These are phyloP conservation scores for Drosophila fuyamai DNA, from an alignment of 1,140 invertebrate species.

Conservation along the genomic window DNA sequence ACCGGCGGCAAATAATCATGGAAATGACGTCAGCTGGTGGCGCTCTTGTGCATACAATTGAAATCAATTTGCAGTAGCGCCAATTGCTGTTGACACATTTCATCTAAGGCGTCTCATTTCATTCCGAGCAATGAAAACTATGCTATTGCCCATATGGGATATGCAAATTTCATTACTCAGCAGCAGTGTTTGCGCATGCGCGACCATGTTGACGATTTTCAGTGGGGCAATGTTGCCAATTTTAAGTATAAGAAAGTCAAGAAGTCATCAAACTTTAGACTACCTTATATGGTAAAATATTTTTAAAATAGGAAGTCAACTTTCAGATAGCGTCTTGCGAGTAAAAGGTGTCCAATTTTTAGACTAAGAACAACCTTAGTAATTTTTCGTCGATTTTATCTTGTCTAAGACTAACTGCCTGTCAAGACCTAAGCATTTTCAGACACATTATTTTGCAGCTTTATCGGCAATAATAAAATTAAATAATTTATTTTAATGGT, in stretches of 20 bases:
- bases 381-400: slow-evolving; percentile 36
- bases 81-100: slow-evolving; percentile 77
- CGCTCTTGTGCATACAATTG: slow-evolving; percentile 66
- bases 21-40: slow-evolving; percentile 65
- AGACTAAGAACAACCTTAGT: slow-evolving; percentile 12
- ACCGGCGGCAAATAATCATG: slow-evolving; percentile 16
- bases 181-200: slow-evolving; percentile 30
- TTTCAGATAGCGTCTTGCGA: slow-evolving; percentile 4
- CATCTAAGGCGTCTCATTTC: slow-evolving; percentile 55
- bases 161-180: slow-evolving; percentile 58
- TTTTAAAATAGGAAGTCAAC: slow-evolving; percentile 18
- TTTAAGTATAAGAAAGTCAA: slow-evolving; percentile 9
- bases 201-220: slow-evolving; percentile 16
- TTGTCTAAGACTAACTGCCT: slow-evolving; percentile 50
- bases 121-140: slow-evolving; percentile 17
- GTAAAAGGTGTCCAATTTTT: slow-evolving; percentile 7
- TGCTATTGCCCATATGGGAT: slow-evolving; percentile 23
- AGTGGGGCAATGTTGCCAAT: slow-evolving; percentile 1
- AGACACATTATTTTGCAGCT: slow-evolving; percentile 58
- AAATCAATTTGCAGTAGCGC: slow-evolving; percentile 71
- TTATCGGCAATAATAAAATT: slow-evolving; percentile 78
- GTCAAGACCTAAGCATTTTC: slow-evolving; percentile 51
- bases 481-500: slow-evolving; percentile 81
- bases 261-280: slow-evolving; percentile 18
- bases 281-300: neutral